These are phyloP conservation scores for Poecilia wingei DNA, from an alignment of 2,797 vertebrate genomes.

Conservation along the genomic window DNA sequence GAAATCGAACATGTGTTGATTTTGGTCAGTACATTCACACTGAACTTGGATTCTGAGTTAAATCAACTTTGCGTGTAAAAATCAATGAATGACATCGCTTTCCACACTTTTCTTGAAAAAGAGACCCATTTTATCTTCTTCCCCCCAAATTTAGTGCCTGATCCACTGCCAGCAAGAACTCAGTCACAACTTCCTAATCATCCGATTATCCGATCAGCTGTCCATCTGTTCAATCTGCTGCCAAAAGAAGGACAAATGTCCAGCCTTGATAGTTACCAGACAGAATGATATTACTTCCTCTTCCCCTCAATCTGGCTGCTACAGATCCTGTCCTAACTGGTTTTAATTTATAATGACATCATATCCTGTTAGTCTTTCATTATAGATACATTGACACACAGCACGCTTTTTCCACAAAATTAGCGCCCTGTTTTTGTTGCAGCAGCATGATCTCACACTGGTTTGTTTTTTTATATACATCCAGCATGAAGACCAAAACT, in stretches of 20 bases:
- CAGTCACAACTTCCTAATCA: not conserved
- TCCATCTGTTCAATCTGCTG: not conserved
- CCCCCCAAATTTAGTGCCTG: not conserved
- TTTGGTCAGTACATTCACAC: not conserved
- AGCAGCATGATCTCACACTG: not conserved
- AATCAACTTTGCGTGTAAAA: not conserved
- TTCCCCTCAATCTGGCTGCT: not conserved
- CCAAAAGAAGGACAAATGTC: not conserved
- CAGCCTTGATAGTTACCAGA: not conserved
- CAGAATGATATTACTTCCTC: not conserved
- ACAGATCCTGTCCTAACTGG: not conserved
- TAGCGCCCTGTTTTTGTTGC: not conserved
- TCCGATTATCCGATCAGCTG: slow-evolving; percentile 1
- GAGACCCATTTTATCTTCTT: not conserved
- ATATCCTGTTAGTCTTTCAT: not conserved
- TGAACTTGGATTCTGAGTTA: not conserved
- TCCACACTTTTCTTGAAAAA: not conserved
- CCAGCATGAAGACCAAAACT: not conserved
- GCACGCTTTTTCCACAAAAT: not conserved
- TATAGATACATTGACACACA: not conserved
- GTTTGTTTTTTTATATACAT: not conserved
- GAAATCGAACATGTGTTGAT: not conserved
- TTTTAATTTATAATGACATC: not conserved
- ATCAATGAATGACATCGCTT: not conserved
- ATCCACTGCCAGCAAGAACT: not conserved